Conservation (phyloP, 2,113 vertebrate species). For the Phaethornis superciliosus region DNA sequence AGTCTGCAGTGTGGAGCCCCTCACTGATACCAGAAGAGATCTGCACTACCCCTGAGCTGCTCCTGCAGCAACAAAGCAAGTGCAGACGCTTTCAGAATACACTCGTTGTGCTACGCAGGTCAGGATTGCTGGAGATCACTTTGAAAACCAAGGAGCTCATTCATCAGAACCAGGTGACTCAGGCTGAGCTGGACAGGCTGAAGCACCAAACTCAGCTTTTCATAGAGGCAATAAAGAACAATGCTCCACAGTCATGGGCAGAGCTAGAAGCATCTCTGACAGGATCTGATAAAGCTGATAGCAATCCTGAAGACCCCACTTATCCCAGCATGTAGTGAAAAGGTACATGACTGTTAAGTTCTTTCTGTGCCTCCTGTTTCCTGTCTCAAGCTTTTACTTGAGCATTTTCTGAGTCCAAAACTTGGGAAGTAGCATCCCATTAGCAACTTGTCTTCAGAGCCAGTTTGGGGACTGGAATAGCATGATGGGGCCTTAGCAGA, state of each 20-base stretch:
- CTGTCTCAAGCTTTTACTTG: conserved; percentile 29
- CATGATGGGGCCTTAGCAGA: background rate
- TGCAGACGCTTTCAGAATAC: conserved; percentile 89
- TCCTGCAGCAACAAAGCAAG: conserved; percentile 74
- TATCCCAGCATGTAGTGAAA: conserved; percentile 62
- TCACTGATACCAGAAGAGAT: conserved; percentile 58
- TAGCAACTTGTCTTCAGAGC: background rate
- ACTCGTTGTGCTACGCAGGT: conserved; percentile 85
- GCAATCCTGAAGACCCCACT: conserved; percentile 29
- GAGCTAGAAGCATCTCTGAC: conserved; percentile 82
- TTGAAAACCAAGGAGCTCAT: conserved; percentile 94
- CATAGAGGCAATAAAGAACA: conserved; percentile 83
- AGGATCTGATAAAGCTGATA: conserved; percentile 23
- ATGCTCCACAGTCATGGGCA: conserved; percentile 87
- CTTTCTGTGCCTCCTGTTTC: conserved; percentile 41
- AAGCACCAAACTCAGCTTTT: conserved; percentile 88
- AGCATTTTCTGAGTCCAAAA: conserved; percentile 14
- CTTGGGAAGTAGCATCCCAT: background rate
- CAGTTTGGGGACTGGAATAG: background rate
- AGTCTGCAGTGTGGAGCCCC: conserved; percentile 59
- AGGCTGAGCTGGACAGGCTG: conserved; percentile 85
- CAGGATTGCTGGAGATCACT: conserved; percentile 88
- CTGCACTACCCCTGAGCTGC: conserved; percentile 62
- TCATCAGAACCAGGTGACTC: conserved; percentile 88
- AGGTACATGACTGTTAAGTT: background rate